Percentiles rank a stretch among this genome's conserved stretches.
These are phyloP conservation scores for Rhogogaster chlorosoma DNA, from an alignment of 2,888 invertebrate species.

Conservation along the genomic window DNA sequence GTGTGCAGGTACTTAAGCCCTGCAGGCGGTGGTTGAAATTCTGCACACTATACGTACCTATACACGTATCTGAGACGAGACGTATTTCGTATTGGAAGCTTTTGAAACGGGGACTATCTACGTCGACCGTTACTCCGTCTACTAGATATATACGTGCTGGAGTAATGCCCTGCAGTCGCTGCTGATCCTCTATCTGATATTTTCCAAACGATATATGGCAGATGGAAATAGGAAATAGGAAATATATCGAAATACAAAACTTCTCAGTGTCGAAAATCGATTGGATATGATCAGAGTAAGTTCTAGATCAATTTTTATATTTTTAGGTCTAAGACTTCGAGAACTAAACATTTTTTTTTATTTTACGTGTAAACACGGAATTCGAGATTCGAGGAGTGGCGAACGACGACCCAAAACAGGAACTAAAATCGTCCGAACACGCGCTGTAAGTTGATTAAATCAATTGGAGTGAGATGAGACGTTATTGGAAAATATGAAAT, in stretches of 20 bases:
- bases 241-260: not conserved
- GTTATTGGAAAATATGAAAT: not conserved
- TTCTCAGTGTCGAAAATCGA: not conserved
- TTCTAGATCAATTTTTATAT: no score
- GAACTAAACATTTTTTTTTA: no score
- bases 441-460: no score
- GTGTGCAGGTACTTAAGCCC: not conserved
- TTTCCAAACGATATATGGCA: not conserved
- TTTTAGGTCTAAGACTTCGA: no score
- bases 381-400: no score
- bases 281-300: no score
- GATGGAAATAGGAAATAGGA: no score
- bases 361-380: no score
- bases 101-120: not conserved
- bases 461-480: not conserved
- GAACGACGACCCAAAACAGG: no score
- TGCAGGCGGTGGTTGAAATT: not conserved
- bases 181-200: not conserved
- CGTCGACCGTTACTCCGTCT: not conserved
- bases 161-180: not conserved
- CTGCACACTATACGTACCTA: not conserved
- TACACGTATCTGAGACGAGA: not conserved
- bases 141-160: not conserved
- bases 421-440: not conserved
- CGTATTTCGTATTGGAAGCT: slow-evolving; percentile 1